These are phyloP conservation scores for Sympetrum striolatum DNA, from an alignment of 2,888 invertebrate genomes.

Conservation along the genomic window DNA sequence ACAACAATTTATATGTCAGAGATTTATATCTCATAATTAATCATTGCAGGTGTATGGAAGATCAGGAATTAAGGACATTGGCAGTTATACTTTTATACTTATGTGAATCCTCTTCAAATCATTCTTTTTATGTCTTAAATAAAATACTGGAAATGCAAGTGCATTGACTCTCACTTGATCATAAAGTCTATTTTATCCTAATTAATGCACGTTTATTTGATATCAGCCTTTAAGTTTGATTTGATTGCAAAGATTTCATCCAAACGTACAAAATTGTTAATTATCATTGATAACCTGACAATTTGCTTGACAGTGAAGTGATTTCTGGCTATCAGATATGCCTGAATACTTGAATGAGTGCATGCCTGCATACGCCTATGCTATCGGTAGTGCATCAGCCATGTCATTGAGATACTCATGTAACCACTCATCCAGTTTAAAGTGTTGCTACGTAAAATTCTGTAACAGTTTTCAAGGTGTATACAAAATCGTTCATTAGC, in stretches of 20 bases:
- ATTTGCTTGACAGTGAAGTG: background rate
- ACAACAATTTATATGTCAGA: too few relatives aligned
- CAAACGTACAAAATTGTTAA: background rate
- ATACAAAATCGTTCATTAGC: constrained; percentile 31
- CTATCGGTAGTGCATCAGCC: constrained; percentile 28
- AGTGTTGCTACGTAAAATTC: constrained; percentile 20
- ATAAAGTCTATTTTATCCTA: too few relatives aligned
- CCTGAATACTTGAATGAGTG: constrained; percentile 11
- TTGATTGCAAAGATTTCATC: background rate
- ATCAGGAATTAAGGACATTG: background rate
- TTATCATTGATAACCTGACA: background rate
- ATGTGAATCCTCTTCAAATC: background rate
- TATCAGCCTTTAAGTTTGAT: background rate
- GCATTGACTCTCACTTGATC: too few relatives aligned
- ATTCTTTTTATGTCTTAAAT: too few relatives aligned
- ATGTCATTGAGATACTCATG: constrained; percentile 10
- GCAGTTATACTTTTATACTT: background rate
- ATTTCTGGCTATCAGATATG: constrained; percentile 30
- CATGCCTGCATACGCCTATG: constrained; percentile 31
- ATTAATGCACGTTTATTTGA: too few relatives aligned
- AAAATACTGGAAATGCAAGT: too few relatives aligned
- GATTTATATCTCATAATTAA: too few relatives aligned
- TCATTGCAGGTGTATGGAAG: background rate
- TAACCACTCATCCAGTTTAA: background rate
- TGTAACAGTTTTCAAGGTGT: constrained; percentile 19